Percentiles rank a stretch among this genome's conserved stretches.
Evolutionary conservation across 2,797 vertebrate species (phyloP).

Genomic region (Gorsachius magnificus): DNA sequence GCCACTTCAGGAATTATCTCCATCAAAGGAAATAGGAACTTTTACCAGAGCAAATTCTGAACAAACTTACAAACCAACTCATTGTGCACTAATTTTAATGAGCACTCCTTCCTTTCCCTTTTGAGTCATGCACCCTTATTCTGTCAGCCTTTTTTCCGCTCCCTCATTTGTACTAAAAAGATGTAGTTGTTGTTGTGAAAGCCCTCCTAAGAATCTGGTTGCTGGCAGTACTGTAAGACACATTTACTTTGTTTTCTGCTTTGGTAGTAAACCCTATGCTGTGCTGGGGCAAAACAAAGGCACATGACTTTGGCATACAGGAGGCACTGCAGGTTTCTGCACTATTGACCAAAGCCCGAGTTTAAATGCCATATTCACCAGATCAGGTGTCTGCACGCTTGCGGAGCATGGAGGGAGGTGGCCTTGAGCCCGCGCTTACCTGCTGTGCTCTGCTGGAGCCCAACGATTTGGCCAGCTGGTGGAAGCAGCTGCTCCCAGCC

Average conservation of each 20-base stretch:
- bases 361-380: background rate
- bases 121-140: background rate
- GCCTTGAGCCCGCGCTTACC: background rate
- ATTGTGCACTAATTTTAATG: background rate
- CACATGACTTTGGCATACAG: no score
- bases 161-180: background rate
- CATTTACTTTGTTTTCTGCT: background rate
- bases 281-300: background rate
- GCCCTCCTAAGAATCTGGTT: background rate
- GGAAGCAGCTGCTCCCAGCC: background rate
- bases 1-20: background rate
- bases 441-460: background rate
- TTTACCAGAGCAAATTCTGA: background rate
- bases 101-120: background rate
- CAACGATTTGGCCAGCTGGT: background rate
- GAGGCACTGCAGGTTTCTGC: background rate
- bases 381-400: rapidly evolving
- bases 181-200: background rate
- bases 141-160: background rate
- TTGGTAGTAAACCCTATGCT: background rate
- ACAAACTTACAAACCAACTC: background rate
- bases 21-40: background rate
- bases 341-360: background rate
- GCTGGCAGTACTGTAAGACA: background rate
- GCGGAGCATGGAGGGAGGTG: background rate